Evolutionary conservation across 2,797 vertebrate species (phyloP), one percentile per base, ranked within the genome.

Genomic region (Buceros bicornis): DNA sequence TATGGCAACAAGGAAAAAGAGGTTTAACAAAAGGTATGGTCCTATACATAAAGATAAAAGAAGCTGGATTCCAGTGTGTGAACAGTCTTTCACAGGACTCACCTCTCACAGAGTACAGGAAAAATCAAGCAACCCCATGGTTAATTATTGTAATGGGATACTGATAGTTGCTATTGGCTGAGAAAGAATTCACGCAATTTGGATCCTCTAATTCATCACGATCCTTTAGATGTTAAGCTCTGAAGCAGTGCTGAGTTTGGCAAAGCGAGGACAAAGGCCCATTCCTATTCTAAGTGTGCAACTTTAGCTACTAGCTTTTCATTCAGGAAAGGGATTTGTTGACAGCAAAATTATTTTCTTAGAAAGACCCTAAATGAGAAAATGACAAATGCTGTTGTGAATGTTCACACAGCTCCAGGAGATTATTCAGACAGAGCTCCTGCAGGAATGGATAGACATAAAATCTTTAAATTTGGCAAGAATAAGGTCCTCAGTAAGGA

Each of bases 301-400:
- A 61, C 82, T 94, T 96, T 26, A 91, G 84, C 78, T 87, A n/a
- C 71, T 54, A 51, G 62, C 72, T 87, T 93, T 94, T 95, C 66
- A 81, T 93, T 91, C 43, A 79, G 90, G 67, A 73, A 82, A 61
- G 60, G 40, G 25, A 82, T 94, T 94, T 95, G 94, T 88, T 96
- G 89, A 96, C 93, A 95, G 87, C 85, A 93, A 90, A 80, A 87
- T 91, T 93, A 94, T 96, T 93, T 90, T 82, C 91, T 91, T 91
- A 88, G 77, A 77, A 95, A 96, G 90, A 82, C 58, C 50, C 48
- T 64, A 76, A 95, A 95, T 14, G 37, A 93, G 87, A 95, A 95
- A 82, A 94, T 95, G 93, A 95, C 72, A 96, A 96, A 95, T 87
- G 58, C 77, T 83, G 82, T 82, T 96, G 70, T 84, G 80, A 94